These are phyloP conservation scores for Peromyscus californicus DNA, from an alignment of 2,113 vertebrate genomes.

Conservation along the genomic window DNA sequence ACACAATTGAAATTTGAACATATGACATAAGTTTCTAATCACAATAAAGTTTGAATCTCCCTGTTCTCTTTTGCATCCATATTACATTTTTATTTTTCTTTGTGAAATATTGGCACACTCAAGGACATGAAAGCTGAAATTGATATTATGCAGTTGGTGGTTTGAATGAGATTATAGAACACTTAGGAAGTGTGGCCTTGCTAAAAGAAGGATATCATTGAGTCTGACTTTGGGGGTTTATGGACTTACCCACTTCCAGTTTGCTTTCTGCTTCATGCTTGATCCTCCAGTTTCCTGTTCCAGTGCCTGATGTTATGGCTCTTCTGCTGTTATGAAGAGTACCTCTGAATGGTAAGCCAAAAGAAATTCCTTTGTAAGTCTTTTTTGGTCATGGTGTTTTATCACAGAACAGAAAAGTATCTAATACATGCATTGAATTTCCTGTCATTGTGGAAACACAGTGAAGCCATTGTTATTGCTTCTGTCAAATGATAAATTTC, in stretches of 20 bases:
- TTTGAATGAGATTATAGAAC: not conserved
- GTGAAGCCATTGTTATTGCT: not conserved
- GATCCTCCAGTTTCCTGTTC: not conserved
- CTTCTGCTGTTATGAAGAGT: not conserved
- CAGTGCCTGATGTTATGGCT: not conserved
- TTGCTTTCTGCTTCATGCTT: not conserved
- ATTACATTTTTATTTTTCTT: not conserved
- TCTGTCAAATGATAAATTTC: not conserved
- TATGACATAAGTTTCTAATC: not conserved
- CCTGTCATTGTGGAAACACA: not conserved
- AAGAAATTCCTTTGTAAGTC: not conserved
- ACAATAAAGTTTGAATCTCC: not conserved
- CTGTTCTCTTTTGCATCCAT: not conserved
- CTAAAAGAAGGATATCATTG: not conserved
- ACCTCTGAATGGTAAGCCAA: not conserved
- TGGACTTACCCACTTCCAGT: not conserved
- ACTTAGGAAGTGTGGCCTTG: too few relatives aligned
- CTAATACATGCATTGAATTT: not conserved
- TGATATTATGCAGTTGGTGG: not conserved
- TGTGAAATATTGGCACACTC: not conserved
- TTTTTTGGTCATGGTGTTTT: not conserved
- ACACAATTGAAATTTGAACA: conserved; percentile 34
- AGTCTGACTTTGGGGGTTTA: not conserved
- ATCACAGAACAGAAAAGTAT: not conserved
- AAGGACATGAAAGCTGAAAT: not conserved